Conservation (phyloP, 2,113 vertebrate species). For the Sphyrna mokarran region DNA sequence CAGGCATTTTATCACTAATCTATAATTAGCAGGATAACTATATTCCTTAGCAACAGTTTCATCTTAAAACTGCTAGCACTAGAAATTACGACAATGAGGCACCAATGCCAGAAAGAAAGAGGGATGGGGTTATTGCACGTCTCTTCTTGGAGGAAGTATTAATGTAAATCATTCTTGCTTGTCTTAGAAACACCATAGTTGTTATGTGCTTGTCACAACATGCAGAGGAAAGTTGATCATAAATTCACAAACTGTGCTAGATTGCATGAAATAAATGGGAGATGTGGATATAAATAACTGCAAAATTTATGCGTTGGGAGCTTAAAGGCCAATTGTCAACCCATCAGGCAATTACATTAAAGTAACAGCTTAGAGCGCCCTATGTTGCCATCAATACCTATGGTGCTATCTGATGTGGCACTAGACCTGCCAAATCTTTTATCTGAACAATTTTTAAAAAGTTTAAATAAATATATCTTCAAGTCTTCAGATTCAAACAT, state of each 20-base stretch:
- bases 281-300: constrained; percentile 9
- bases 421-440: background rate
- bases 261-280: constrained; percentile 19
- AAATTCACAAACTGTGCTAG: constrained; percentile 11
- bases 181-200: background rate
- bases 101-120: background rate
- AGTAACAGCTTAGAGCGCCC: constrained; percentile 2
- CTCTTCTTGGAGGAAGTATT: background rate
- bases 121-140: background rate
- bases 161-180: constrained; percentile 24
- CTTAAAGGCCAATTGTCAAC: background rate
- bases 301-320: constrained; percentile 12
- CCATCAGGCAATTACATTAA: constrained; percentile 28
- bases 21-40: background rate
- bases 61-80: background rate
- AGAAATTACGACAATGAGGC: constrained; percentile 5
- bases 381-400: background rate
- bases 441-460: background rate
- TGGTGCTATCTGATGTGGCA: no score
- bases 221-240: constrained; percentile 18
- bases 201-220: constrained; percentile 7
- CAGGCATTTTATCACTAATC: background rate
- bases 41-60: background rate
- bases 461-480: constrained; percentile 9
- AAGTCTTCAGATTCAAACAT: background rate